phyloP scores from a whole-genome alignment of 2,113 vertebrate genomes.

The Hyperopisus bebe region DNA sequence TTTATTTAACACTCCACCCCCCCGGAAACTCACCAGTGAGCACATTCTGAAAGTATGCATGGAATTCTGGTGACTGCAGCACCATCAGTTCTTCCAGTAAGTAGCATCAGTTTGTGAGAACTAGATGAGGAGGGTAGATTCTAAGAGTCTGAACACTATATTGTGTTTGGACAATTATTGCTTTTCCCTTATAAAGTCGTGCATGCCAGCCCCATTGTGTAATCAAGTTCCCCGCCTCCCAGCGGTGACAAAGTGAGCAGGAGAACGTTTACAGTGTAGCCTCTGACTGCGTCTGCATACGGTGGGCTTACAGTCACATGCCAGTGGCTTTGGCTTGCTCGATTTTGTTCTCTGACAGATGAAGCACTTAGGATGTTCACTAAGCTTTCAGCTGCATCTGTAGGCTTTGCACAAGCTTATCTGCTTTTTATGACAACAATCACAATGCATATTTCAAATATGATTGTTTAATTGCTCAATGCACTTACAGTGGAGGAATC shows the following conservation, averaged over 20 bases:
- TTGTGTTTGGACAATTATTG: conserved; percentile 41
- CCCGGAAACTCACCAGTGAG: conserved; percentile 30
- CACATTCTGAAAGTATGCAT: conserved; percentile 42
- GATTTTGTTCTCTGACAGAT: conserved; percentile 3
- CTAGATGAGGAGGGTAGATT: conserved; percentile 11
- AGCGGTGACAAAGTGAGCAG: background rate
- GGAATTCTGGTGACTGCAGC: conserved; percentile 41
- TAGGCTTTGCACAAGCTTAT: background rate
- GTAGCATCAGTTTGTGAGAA: conserved; percentile 42
- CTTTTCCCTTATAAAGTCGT: conserved; percentile 46
- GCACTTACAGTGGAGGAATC: background rate
- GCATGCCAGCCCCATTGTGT: conserved; percentile 19
- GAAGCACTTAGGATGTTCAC: background rate
- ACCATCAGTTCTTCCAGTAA: conserved; percentile 32
- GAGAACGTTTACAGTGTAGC: background rate
- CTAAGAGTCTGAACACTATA: conserved; percentile 28
- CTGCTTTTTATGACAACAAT: background rate
- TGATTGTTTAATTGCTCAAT: background rate
- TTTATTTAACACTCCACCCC: background rate
- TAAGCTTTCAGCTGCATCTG: background rate
- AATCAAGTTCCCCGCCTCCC: background rate
- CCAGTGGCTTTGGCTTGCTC: background rate
- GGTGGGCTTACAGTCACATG: background rate
- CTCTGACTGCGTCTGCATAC: background rate
- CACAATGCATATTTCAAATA: background rate